Evolutionary conservation across 2,888 invertebrate genomes (phyloP).

Genomic region (Zelleria hepariella): DNA sequence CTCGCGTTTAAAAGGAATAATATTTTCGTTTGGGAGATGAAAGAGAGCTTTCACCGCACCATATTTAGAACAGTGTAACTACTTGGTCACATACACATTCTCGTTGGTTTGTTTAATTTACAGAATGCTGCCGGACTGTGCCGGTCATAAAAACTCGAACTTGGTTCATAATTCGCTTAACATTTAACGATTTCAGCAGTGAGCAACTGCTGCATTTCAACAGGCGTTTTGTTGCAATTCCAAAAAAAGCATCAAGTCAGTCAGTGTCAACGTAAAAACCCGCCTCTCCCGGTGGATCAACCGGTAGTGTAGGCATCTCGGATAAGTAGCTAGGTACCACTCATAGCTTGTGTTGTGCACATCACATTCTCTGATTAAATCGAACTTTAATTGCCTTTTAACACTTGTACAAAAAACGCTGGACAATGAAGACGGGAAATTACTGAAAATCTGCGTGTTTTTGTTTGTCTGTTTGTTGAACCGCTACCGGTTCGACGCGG

Average conservation of each 20-base stretch:
- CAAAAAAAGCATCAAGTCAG: neutral
- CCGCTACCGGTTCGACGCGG: neutral
- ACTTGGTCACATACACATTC: neutral
- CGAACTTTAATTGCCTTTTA: neutral
- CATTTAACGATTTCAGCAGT: neutral
- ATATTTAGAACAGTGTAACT: neutral
- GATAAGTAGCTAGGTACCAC: neutral
- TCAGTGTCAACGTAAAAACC: neutral
- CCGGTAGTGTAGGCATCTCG: neutral
- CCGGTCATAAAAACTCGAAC: too few species aligned
- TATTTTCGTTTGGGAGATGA: slow-evolving; percentile 1
- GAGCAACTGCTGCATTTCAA: neutral
- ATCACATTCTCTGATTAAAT: neutral
- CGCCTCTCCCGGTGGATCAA: neutral
- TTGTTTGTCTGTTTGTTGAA: neutral
- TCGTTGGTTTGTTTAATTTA: neutral
- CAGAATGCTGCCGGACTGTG: neutral
- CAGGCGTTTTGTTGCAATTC: neutral
- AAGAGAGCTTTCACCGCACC: neutral
- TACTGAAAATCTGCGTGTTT: neutral
- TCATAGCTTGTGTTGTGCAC: neutral
- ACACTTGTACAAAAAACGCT: neutral
- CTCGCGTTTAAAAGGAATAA: neutral
- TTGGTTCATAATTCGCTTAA: too few species aligned
- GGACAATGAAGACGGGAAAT: neutral